Evolutionary conservation across 2,113 vertebrate species (phyloP).

Genomic region (Lophotis ruficrista): DNA sequence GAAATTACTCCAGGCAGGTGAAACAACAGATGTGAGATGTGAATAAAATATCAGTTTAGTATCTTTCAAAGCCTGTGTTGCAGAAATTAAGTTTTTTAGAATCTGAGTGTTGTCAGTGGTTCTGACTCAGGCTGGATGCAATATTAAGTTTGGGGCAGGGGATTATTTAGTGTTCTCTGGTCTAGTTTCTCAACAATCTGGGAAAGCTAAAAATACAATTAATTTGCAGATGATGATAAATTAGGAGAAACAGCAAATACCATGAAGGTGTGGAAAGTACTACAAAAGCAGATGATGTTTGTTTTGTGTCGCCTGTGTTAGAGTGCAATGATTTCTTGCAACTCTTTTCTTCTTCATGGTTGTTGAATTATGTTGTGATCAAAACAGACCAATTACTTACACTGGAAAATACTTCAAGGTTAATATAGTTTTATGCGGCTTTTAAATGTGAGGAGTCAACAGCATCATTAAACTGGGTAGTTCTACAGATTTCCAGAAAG

Average conservation of each 20-base stretch:
- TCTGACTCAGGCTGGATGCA: background rate
- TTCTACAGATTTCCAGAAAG: background rate
- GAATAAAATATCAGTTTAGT: background rate
- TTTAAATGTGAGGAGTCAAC: background rate
- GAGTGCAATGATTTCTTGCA: background rate
- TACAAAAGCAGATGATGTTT: rapidly evolving
- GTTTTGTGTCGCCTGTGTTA: background rate
- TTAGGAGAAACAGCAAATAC: background rate
- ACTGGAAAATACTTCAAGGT: background rate
- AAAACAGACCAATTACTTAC: background rate
- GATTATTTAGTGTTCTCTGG: background rate
- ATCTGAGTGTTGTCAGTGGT: background rate
- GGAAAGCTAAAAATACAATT: background rate
- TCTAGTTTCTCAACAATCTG: background rate
- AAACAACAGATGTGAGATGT: background rate
- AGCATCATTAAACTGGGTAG: background rate
- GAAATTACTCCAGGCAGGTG: background rate
- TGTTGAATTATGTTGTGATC: background rate
- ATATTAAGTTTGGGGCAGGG: background rate
- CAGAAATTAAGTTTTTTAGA: background rate
- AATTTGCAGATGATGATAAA: background rate
- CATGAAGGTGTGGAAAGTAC: background rate
- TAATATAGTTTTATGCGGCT: background rate
- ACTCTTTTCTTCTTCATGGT: background rate
- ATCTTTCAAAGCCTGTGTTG: background rate